phyloP scores from a whole-genome alignment of 2,888 invertebrate genomes.

The Villa cingulata region DNA sequence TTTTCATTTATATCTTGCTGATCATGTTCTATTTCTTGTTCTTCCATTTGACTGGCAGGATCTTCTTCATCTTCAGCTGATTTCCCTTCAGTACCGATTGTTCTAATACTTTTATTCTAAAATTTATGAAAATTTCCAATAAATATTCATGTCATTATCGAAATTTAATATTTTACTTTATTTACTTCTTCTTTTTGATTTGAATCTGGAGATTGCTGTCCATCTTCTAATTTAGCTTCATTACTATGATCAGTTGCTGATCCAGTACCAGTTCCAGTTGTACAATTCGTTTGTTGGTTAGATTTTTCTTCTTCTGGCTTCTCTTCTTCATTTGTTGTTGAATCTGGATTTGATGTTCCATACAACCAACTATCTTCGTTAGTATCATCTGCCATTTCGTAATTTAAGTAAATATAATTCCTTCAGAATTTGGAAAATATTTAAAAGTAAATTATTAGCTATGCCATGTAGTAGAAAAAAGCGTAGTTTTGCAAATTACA shows the following conservation, averaged over 20 bases:
- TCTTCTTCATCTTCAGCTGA: slow-evolving; percentile 19
- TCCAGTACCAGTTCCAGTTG: slow-evolving; percentile 2
- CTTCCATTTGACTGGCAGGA: slow-evolving; percentile 33
- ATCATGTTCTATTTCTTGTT: slow-evolving; percentile 22
- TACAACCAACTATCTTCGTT: slow-evolving; percentile 84
- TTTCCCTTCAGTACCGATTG: neutral
- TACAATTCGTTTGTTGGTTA: slow-evolving; percentile 13
- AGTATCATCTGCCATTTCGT: slow-evolving; percentile 50
- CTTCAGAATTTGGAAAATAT: neutral
- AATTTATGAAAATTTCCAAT: no score
- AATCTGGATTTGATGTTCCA: slow-evolving; percentile 53
- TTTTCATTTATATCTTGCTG: slow-evolving; percentile 20
- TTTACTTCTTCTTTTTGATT: slow-evolving; percentile 16
- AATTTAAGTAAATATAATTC: no score
- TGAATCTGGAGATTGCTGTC: slow-evolving; percentile 16
- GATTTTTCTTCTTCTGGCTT: slow-evolving; percentile 22
- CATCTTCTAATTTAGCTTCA: slow-evolving; percentile 16
- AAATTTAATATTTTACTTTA: slow-evolving; percentile 4
- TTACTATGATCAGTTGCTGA: slow-evolving; percentile 14
- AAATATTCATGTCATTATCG: no score
- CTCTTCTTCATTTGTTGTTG: slow-evolving; percentile 29
- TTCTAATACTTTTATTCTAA: no score
- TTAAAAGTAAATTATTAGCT: neutral
- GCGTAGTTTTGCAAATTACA: neutral
- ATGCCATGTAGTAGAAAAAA: neutral